Evolutionary conservation across 2,888 invertebrate species (phyloP).

Genomic region (Balanococcus diminutus): DNA sequence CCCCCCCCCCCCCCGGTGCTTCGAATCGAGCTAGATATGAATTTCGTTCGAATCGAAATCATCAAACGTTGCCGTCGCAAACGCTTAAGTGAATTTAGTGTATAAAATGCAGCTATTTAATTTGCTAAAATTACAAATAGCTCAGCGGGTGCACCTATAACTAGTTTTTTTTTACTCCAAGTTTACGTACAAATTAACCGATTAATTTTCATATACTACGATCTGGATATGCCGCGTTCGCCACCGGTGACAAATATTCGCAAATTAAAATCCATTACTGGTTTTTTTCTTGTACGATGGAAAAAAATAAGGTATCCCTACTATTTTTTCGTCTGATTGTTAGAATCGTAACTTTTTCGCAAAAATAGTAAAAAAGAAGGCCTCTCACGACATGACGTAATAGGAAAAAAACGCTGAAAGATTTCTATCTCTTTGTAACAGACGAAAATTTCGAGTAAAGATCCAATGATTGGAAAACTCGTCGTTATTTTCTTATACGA

Average conservation of each 20-base stretch:
- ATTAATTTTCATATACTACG: neutral
- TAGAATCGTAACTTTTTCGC: neutral
- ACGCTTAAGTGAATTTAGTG: neutral
- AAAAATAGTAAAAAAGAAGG: neutral
- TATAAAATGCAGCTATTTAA: neutral
- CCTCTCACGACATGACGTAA: conserved; percentile 45
- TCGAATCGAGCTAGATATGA: neutral
- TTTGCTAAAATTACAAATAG: conserved; percentile 2
- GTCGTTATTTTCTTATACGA: neutral
- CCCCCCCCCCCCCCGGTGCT: neutral
- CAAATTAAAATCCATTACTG: neutral
- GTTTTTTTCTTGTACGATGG: neutral
- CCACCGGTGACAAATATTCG: neutral
- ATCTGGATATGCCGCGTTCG: neutral
- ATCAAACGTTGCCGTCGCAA: neutral
- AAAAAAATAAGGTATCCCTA: neutral
- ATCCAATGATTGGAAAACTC: conserved; percentile 16
- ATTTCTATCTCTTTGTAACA: neutral
- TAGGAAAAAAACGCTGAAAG: conserved; percentile 2
- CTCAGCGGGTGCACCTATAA: neutral
- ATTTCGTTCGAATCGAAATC: conserved; percentile 11
- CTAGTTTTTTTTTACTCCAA: neutral
- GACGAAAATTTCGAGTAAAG: conserved; percentile 8
- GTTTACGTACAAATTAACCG: neutral
- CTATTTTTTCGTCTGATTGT: neutral